phyloP scores from a whole-genome alignment of 2,888 invertebrate species.

The Muscina levida region DNA sequence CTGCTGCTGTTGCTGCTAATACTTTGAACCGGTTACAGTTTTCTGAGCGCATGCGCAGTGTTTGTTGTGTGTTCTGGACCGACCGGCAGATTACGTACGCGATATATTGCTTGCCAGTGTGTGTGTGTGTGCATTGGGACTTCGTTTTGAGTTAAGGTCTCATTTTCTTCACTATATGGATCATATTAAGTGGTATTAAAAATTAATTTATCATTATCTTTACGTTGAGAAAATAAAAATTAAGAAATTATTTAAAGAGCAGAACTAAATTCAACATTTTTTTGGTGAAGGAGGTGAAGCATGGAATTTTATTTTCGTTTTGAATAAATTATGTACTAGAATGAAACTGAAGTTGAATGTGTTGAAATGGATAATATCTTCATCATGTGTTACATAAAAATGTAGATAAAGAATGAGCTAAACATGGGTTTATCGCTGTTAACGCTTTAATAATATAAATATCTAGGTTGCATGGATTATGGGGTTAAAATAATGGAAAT shows the following conservation, averaged over 20 bases:
- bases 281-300: constrained; percentile 21
- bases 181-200: constrained; percentile 46
- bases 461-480: neutral
- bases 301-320: neutral
- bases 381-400: neutral
- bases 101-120: neutral
- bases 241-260: constrained; percentile 30
- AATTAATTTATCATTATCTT: constrained; percentile 50
- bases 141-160: constrained; percentile 14
- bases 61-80: constrained; percentile 31
- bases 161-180: constrained; percentile 36
- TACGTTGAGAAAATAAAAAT: constrained; percentile 10
- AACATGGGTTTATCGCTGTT: neutral
- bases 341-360: constrained; percentile 12
- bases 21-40: constrained; percentile 55
- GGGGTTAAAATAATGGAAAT: constrained; percentile 9
- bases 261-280: neutral
- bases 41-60: constrained; percentile 62
- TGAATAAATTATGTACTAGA: constrained; percentile 31
- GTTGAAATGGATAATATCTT: constrained; percentile 4
- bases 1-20: constrained; percentile 41
- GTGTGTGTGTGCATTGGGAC: constrained; percentile 5
- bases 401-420: neutral
- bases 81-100: neutral
- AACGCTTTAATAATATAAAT: neutral